Conservation (phyloP, 1,140 invertebrate genomes). For the Ceratina calcarata region DNA sequence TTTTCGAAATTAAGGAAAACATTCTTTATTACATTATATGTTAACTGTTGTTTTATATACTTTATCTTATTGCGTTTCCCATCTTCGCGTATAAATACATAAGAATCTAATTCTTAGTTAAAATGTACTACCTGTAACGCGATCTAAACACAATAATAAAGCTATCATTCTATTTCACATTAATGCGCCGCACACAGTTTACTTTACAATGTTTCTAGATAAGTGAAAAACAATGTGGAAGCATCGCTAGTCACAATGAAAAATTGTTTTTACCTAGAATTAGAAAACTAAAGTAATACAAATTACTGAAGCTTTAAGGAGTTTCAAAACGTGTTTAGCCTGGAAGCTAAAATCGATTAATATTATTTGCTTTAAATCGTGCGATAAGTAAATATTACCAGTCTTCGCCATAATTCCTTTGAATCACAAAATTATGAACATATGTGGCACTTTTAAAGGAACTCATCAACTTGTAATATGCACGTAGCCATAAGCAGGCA, state of each 20-base stretch:
- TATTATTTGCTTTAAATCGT: neutral
- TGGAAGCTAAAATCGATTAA: neutral
- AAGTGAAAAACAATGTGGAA: constrained; percentile 23
- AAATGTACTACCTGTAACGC: neutral
- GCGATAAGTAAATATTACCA: constrained; percentile 11
- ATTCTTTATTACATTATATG: neutral
- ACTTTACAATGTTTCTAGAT: constrained; percentile 2
- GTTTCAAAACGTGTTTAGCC: neutral
- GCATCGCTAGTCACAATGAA: neutral
- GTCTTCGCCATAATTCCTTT: neutral
- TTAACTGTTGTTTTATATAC: constrained; percentile 10
- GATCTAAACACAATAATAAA: neutral
- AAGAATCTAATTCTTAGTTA: neutral
- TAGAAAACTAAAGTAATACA: neutral
- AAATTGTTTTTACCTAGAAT: neutral
- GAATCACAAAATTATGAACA: neutral
- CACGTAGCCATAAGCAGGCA: neutral
- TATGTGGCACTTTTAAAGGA: constrained; percentile 12
- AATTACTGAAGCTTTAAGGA: too few relatives aligned
- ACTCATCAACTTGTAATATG: constrained; percentile 11
- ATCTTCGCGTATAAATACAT: neutral
- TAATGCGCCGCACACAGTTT: neutral
- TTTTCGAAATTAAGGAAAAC: neutral
- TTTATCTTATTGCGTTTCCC: constrained; percentile 14
- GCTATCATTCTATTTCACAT: neutral